Base-by-base conservation (phyloP, 1,140 invertebrate genomes). In the Microplitis demolitor region DNA sequence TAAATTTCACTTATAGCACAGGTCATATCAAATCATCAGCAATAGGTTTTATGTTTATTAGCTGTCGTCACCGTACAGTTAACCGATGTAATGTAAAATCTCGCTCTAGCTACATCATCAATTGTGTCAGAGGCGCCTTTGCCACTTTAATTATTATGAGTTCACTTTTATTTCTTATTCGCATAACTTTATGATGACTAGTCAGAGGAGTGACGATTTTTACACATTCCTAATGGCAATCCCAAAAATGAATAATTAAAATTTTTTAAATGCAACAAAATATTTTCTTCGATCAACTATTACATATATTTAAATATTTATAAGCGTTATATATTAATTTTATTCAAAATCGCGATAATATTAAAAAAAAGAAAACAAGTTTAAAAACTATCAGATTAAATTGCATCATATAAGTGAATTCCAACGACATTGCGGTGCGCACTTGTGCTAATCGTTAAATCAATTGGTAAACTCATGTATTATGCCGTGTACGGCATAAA, bases 111-210 rank as follows among this genome's bases (percentile, higher is more conserved):
- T 56, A 34, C 62, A 14, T 66, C 61, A 63, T 16, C 69, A 45
- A 70, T 51, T 70, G 69, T 70, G 69, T 70, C 58, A 70, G 39
- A 9, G 3, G 39, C 11, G 58, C 11, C 35, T 62, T 50, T 53
- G 50, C 39, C 9, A 62, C 37, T 37, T n/a, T 39, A 63, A 70
- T 70, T 70, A 70, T 70, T 63, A 70, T 70, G 69, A 70, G 56
- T 70, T 70, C 69, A 70, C 37, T 70, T 33, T 45, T 70, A 70
- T 70, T 70, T 62, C 50, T 61, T 37, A 33, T 34, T 39, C 24
- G 64, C 31, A 66, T 16, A 66, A 16, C 53, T 37, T 51, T 39
- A 3, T 33, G 11, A 63, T 70, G 69, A 70, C 33, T 70, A 70
- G 63, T 63, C 11, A 31, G 4, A 14, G 39, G 14, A 4, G 31